Base-by-base conservation (phyloP, 30 jellyfish, hydroid and myxozoan species). In the Cassiopea andromeda region DNA sequence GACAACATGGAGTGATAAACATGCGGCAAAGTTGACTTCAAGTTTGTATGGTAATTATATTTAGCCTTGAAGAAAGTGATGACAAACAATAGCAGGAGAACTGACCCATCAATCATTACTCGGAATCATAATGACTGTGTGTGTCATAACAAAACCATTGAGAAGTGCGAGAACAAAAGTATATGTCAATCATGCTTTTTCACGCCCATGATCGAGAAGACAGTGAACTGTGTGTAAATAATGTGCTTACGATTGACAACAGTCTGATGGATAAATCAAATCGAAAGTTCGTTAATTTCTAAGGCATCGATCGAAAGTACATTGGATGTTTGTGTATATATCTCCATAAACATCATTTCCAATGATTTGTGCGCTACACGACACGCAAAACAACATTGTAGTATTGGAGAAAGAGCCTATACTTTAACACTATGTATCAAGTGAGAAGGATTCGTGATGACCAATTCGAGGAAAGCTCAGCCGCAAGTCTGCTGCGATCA, bases 401-500 rank as follows among this genome's bases (percentile, higher is more conserved):
- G 47, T 75, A 44, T 44, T 58, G 44, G 16, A 3, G 18, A 38
- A 46, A 46, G 0, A 38, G 27, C 27, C 8, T 64, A 64, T 17
- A 17, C 27, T 16, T 64, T 64, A 27, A 64, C 38, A 64, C 6
- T 64, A 84, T 85, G 93, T 85, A 73, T 76, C 74, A 44, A 60
- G 88, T 77, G 9, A 48, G 83, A 44, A 45, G 78, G 48, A 18
- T 48, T 61, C 82, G 72, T 9, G 90, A 83, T 68, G 97, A 90
- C 45, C 71, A 27, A 27, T 64, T 57, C 78, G 97, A 85, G 54
- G 97, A 92, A 12, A 76, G 84, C 81, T 77, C 82, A 64, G 90
- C 97, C 18, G 95, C 97, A 15, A 83, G 81, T 45, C 91, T 92
- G 45, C 71, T 92, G 71, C 89, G 92, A 75, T 92, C 97, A 59